A percentile compares a stretch with the other conserved stretches of the same genome.
These are phyloP conservation scores for Rhinogobius similis DNA, from an alignment of 2,113 vertebrate species.

Conservation along the genomic window DNA sequence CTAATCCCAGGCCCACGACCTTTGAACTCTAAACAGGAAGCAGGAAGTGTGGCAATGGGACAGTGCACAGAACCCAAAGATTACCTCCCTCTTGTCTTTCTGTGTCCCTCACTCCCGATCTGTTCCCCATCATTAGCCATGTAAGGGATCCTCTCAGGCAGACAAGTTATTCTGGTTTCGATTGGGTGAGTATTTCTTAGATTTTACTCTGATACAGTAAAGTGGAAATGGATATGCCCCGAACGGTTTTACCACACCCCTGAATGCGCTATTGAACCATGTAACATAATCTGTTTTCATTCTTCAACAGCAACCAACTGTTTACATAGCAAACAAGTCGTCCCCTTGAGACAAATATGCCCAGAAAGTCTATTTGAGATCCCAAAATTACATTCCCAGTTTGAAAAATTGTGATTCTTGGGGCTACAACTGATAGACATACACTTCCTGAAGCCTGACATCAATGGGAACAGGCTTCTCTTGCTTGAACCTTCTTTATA, in stretches of 20 bases:
- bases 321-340: constrained; percentile 1
- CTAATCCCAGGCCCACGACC: constrained; percentile 50
- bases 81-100: constrained; percentile 12
- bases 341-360: not conserved
- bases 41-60: constrained; percentile 39
- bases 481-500: not conserved
- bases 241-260: not conserved
- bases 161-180: not conserved
- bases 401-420: not conserved
- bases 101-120: not conserved
- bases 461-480: not conserved
- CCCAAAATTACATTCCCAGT: not conserved
- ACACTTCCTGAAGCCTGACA: not conserved
- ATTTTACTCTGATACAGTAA: not conserved
- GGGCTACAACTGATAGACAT: not conserved
- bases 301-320: not conserved
- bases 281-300: constrained; percentile 5
- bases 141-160: not conserved
- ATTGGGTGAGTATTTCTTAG: not conserved
- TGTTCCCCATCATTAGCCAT: not conserved
- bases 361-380: not conserved
- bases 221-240: constrained; percentile 1
- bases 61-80: constrained; percentile 4
- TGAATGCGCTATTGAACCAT: not conserved
- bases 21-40: constrained; percentile 53